Evolutionary conservation across 2,113 vertebrate species (phyloP).

Genomic region (Oryzias celebensis): DNA sequence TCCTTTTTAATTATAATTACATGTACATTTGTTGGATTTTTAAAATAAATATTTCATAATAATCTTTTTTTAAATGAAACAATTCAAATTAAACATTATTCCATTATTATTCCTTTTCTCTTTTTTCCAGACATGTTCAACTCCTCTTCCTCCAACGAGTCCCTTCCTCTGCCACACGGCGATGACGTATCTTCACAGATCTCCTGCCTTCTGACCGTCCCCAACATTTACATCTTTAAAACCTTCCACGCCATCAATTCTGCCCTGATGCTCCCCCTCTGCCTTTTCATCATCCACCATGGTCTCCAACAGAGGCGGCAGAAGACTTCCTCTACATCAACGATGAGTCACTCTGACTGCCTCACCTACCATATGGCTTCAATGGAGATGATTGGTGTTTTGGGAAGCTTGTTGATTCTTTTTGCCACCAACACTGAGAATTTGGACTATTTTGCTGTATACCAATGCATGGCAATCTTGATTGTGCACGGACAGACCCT

Average conservation of each 20-base stretch:
- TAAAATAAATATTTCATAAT: too few relatives aligned
- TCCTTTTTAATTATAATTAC: too few relatives aligned
- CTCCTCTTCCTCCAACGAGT: too few relatives aligned
- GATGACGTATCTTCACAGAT: too few relatives aligned
- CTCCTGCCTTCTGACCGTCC: too few relatives aligned
- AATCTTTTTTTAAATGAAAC: too few relatives aligned
- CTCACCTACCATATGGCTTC: conserved; percentile 7
- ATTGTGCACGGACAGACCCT: not conserved
- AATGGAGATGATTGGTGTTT: conserved; percentile 4
- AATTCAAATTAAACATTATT: too few relatives aligned
- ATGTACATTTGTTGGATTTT: too few relatives aligned
- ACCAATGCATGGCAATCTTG: accelerated
- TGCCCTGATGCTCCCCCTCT: conserved; percentile 4
- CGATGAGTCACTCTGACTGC: conserved; percentile 7
- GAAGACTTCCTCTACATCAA: not conserved
- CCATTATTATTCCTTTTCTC: too few relatives aligned
- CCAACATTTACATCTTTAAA: not conserved
- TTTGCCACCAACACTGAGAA: not conserved
- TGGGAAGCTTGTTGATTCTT: not conserved
- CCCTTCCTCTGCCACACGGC: too few relatives aligned
- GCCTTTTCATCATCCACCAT: not conserved
- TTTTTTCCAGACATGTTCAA: too few relatives aligned
- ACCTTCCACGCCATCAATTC: not conserved
- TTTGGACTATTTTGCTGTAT: not conserved
- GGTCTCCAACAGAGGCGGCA: conserved; percentile 2